A percentile compares a stretch with the other conserved stretches of the same genome.
Conservation (phyloP, 2,888 invertebrate species). For the Dynastes hyllus region DNA sequence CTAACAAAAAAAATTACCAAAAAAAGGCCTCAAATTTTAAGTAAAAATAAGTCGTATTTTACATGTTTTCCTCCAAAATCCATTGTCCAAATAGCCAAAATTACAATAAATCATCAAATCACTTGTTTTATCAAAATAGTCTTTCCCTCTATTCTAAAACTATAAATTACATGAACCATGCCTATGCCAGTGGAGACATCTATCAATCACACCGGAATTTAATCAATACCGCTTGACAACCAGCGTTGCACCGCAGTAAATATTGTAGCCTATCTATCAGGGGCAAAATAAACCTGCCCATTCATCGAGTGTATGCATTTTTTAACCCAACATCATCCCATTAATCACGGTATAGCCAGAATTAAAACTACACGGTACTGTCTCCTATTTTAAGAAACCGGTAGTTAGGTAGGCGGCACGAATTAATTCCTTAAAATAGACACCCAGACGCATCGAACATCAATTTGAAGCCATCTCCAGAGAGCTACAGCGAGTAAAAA, state of each 20-base stretch:
- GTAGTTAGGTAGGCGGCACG: conserved; percentile 14
- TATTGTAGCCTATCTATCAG: conserved; percentile 10
- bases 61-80: too few species aligned
- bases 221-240: not conserved
- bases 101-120: too few species aligned
- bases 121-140: too few species aligned
- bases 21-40: too few species aligned
- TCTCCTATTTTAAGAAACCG: conserved; percentile 17
- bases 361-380: not conserved
- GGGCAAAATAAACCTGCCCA: not conserved
- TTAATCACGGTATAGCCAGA: not conserved
- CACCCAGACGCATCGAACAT: not conserved
- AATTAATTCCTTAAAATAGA: conserved; percentile 37
- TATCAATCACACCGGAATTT: not conserved
- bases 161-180: too few species aligned
- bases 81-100: too few species aligned
- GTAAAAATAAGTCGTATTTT: too few species aligned
- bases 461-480: not conserved
- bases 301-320: not conserved
- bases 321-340: not conserved
- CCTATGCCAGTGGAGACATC: not conserved
- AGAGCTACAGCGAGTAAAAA: not conserved
- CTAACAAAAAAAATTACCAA: too few species aligned
- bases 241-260: not conserved
- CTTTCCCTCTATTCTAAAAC: too few species aligned